These are phyloP conservation scores for Shinisaurus crocodilurus DNA, from an alignment of 2,113 vertebrate genomes.

Conservation along the genomic window DNA sequence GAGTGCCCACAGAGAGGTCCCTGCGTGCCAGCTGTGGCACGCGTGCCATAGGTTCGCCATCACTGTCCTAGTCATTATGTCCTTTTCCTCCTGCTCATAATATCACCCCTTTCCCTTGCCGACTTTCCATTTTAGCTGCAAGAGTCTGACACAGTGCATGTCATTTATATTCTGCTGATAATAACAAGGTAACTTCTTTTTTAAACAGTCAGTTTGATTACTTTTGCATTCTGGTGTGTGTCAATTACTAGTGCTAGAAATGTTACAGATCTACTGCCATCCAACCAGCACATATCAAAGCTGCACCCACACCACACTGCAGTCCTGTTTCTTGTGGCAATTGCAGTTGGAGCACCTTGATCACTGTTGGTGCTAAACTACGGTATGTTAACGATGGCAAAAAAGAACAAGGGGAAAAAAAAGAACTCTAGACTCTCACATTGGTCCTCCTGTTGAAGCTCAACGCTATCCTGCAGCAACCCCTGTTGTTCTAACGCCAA, in stretches of 20 bases:
- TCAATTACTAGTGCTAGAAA: slow-evolving; percentile 16
- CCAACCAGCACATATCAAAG: neutral
- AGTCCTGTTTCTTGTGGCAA: neutral
- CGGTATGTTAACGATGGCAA: neutral
- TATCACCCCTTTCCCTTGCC: slow-evolving; percentile 35
- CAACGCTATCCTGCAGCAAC: neutral
- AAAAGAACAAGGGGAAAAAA: neutral
- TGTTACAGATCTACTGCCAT: slow-evolving; percentile 26
- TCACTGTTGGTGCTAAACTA: neutral
- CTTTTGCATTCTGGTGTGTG: neutral
- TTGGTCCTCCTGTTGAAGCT: neutral
- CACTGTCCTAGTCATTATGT: slow-evolving; percentile 41
- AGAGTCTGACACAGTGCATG: slow-evolving; percentile 12
- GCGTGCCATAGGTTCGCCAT: no score
- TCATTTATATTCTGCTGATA: slow-evolving; percentile 52
- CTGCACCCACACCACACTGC: neutral
- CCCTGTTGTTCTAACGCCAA: neutral
- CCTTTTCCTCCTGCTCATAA: slow-evolving; percentile 40
- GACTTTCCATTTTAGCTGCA: slow-evolving; percentile 40
- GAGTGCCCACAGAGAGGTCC: no score
- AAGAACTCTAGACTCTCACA: neutral
- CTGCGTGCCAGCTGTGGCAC: no score
- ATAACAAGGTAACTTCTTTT: slow-evolving; percentile 29
- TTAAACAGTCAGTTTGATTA: neutral
- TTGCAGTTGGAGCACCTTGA: neutral